A percentile compares a stretch with the other conserved stretches of the same genome.
phyloP scores from a whole-genome alignment of 2,888 invertebrate species.

The Rhingia rostrata region DNA sequence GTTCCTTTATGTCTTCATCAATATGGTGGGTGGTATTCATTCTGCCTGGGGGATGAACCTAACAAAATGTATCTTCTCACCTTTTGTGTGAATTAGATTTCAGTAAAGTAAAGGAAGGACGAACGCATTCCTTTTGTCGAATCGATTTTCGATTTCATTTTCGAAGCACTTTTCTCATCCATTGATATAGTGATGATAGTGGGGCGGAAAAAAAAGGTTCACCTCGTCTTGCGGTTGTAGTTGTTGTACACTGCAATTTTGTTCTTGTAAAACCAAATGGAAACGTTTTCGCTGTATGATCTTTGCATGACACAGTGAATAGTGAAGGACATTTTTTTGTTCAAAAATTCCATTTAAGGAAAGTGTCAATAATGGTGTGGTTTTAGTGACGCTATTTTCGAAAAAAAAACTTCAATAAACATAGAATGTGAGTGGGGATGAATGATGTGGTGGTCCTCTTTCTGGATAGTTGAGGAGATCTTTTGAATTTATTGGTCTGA shows the following conservation, averaged over 20 bases:
- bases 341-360: conserved; percentile 33
- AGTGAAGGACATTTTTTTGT: conserved; percentile 30
- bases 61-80: neutral
- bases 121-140: conserved; percentile 21
- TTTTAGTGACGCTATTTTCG: conserved; percentile 48
- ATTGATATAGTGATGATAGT: conserved; percentile 17
- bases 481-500: no score
- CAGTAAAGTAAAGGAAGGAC: neutral
- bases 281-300: conserved; percentile 26
- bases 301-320: conserved; percentile 32
- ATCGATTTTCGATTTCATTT: conserved; percentile 54
- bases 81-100: conserved; percentile 23
- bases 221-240: neutral
- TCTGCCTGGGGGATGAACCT: neutral
- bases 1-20: conserved; percentile 38
- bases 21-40: neutral
- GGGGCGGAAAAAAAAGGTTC: neutral
- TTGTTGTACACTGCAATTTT: conserved; percentile 19
- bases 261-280: conserved; percentile 44
- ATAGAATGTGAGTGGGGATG: no score
- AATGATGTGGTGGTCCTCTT: no score
- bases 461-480: no score
- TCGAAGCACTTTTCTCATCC: conserved; percentile 17
- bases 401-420: conserved; percentile 4
- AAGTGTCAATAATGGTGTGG: conserved; percentile 53